A percentile compares a stretch with the other conserved stretches of the same genome.
Evolutionary conservation across 2,888 invertebrate genomes (phyloP).

Genomic region (Andrena dorsata): DNA sequence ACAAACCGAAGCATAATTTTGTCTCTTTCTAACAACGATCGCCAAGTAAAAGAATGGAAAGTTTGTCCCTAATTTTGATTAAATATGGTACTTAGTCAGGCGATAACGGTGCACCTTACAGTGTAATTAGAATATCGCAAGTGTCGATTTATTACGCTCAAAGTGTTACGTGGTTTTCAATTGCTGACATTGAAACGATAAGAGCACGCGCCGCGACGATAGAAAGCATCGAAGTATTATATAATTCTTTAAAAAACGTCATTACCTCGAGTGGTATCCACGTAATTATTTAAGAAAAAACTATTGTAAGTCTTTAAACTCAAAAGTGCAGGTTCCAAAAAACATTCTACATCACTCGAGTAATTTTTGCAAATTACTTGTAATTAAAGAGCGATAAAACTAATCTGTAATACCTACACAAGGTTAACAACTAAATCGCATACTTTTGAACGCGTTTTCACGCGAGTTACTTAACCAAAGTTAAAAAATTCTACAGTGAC

Average conservation of each 20-base stretch:
- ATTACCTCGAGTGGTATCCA: neutral
- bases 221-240: slow-evolving; percentile 4
- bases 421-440: neutral
- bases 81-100: neutral
- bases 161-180: slow-evolving; percentile 1
- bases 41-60: neutral
- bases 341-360: no score
- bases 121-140: neutral
- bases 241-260: slow-evolving; percentile 3
- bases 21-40: neutral
- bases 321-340: no score
- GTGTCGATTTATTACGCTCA: neutral
- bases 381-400: neutral
- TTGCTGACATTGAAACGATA: slow-evolving; percentile 6
- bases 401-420: neutral
- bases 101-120: neutral
- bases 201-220: neutral
- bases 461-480: neutral
- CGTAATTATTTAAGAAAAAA: neutral
- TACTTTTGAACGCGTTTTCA: no score
- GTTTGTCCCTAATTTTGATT: no score
- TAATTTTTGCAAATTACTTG: neutral
- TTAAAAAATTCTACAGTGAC: neutral
- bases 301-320: neutral
- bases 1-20: neutral